Percentiles rank a stretch among this genome's conserved stretches.
These are phyloP conservation scores for Drosophila bocki DNA, from an alignment of 1,140 invertebrate genomes.

Conservation along the genomic window DNA sequence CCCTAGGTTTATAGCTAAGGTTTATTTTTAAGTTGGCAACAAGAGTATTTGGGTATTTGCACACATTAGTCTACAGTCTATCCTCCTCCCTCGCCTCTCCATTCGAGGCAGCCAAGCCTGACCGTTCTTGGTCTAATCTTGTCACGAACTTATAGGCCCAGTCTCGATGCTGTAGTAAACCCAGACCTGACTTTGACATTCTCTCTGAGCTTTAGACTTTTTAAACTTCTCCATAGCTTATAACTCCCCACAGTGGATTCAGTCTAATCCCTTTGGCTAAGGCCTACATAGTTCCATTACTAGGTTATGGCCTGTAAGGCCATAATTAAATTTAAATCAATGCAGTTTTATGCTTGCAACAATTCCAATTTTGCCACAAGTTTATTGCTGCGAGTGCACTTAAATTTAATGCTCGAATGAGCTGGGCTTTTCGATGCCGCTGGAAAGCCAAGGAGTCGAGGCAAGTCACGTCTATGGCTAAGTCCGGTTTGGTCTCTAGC, in stretches of 20 bases:
- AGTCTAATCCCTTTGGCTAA: neutral
- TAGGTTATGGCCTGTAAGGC: too few relatives aligned
- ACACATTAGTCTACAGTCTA: slow-evolving; percentile 10
- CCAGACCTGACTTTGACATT: slow-evolving; percentile 7
- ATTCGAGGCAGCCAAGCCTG: slow-evolving; percentile 39
- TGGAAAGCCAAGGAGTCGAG: slow-evolving; percentile 40
- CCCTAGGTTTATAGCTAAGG: too few relatives aligned
- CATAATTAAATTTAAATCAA: slow-evolving; percentile 68
- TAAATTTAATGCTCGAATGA: slow-evolving; percentile 51
- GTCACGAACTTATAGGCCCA: slow-evolving; percentile 57
- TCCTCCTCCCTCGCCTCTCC: neutral
- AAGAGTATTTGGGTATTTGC: neutral
- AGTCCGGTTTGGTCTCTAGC: slow-evolving; percentile 26
- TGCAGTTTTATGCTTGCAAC: slow-evolving; percentile 11
- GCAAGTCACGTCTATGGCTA: slow-evolving; percentile 38
- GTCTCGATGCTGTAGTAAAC: slow-evolving; percentile 34
- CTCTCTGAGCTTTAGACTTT: neutral
- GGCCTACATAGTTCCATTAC: neutral
- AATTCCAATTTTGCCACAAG: slow-evolving; percentile 16
- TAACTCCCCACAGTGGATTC: neutral
- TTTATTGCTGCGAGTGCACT: slow-evolving; percentile 7
- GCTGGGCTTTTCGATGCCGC: neutral
- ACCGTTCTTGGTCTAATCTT: slow-evolving; percentile 70
- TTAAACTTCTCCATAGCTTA: neutral
- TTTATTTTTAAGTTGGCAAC: too few relatives aligned